These are phyloP conservation scores for Sebastes trivittatus DNA, from an alignment of 2,797 vertebrate genomes.

Conservation along the genomic window DNA sequence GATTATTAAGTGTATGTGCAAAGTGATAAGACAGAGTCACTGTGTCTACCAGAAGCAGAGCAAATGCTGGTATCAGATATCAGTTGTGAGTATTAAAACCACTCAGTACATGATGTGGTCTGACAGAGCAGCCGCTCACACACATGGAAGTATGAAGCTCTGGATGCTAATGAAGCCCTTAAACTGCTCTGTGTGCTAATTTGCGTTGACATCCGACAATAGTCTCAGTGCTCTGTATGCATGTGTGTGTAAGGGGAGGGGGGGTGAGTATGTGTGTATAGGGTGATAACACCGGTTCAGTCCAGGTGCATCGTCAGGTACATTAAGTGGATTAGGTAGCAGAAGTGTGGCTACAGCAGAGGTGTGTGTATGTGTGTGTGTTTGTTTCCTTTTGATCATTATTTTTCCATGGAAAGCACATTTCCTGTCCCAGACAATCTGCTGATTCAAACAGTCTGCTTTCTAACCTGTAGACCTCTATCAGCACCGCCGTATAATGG, in stretches of 20 bases:
- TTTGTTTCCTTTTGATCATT: background rate
- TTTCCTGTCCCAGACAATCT: background rate
- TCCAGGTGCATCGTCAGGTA: constrained; percentile 35
- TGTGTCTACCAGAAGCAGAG: background rate
- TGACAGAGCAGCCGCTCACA: constrained; percentile 24
- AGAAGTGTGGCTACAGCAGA: background rate
- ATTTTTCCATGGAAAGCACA: constrained; percentile 1
- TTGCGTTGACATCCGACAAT: constrained; percentile 53
- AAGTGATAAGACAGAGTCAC: background rate
- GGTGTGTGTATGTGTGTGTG: background rate
- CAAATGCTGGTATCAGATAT: background rate
- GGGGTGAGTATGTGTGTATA: background rate
- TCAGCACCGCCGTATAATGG: background rate
- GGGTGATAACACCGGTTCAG: constrained; percentile 40
- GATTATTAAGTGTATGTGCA: background rate
- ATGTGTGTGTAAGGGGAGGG: background rate
- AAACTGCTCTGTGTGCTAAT: constrained; percentile 71
- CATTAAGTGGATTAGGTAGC: constrained; percentile 28
- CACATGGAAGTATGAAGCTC: background rate
- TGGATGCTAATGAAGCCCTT: constrained; percentile 9
- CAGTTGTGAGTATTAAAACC: constrained; percentile 3
- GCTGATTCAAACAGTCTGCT: constrained; percentile 17
- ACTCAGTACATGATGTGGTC: constrained; percentile 34
- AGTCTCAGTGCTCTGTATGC: constrained; percentile 56
- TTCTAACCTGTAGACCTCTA: background rate